Evolutionary conservation across 2,797 vertebrate species (phyloP).

Genomic region (Holocentrus rufus): DNA sequence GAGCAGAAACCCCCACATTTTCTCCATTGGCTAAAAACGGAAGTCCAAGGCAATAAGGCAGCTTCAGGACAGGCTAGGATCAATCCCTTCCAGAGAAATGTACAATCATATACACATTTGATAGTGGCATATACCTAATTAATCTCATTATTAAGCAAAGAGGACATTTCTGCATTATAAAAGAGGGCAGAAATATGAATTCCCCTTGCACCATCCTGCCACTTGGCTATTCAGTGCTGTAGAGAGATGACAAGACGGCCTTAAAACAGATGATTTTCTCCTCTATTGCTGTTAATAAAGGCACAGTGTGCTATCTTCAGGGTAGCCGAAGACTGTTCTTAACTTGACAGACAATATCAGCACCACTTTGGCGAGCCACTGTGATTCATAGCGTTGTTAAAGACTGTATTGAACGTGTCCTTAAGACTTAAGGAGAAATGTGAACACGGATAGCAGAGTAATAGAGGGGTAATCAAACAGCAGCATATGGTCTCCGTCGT

Average conservation of each 20-base stretch:
- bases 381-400: not conserved
- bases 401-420: slow-evolving; percentile 6
- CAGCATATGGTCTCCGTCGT: not conserved
- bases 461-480: slow-evolving; percentile 5
- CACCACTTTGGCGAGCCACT: not conserved
- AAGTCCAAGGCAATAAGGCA: too few relatives aligned
- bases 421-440: slow-evolving; percentile 1
- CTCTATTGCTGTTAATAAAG: slow-evolving; percentile 8
- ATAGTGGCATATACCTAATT: slow-evolving; percentile 38
- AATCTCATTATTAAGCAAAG: slow-evolving; percentile 4
- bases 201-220: not conserved
- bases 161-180: too few relatives aligned
- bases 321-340: not conserved
- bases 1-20: too few relatives aligned
- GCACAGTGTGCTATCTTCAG: not conserved
- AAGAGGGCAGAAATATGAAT: not conserved
- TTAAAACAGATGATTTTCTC: slow-evolving; percentile 2
- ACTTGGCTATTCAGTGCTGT: not conserved
- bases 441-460: slow-evolving; percentile 1
- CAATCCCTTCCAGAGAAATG: too few relatives aligned
- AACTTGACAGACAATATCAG: slow-evolving; percentile 15
- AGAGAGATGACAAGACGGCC: slow-evolving; percentile 1
- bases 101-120: slow-evolving; percentile 36
- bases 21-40: too few relatives aligned
- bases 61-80: too few relatives aligned